A percentile compares a stretch with the other conserved stretches of the same genome.
These are phyloP conservation scores for Pseudolycoriella hygida DNA, from an alignment of 2,888 invertebrate species.

Conservation along the genomic window DNA sequence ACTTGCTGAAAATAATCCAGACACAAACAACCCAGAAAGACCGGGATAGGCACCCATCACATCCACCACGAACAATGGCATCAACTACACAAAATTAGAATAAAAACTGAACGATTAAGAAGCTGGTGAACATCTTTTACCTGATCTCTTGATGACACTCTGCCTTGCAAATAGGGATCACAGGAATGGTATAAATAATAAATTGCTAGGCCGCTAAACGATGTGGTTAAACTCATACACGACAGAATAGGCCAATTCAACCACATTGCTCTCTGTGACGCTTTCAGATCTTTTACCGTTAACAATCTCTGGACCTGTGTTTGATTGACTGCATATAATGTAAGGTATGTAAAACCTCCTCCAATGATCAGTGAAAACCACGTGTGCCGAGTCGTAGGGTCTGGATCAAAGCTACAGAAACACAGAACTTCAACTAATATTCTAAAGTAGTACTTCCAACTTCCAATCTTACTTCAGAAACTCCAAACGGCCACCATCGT, in stretches of 20 bases:
- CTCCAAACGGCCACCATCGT: constrained; percentile 49
- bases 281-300: constrained; percentile 49
- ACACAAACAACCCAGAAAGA: constrained; percentile 73
- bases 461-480: constrained; percentile 38
- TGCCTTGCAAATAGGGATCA: constrained; percentile 49
- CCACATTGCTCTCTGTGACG: constrained; percentile 59
- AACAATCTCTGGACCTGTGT: constrained; percentile 61
- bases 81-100: constrained; percentile 27
- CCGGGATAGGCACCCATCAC: constrained; percentile 57
- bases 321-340: constrained; percentile 76
- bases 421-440: not conserved
- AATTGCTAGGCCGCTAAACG: constrained; percentile 63
- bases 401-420: constrained; percentile 44
- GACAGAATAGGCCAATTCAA: constrained; percentile 65
- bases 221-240: constrained; percentile 52
- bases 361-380: constrained; percentile 69
- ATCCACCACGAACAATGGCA: constrained; percentile 64
- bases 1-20: constrained; percentile 81
- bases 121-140: constrained; percentile 15
- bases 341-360: constrained; percentile 61
- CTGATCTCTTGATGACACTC: constrained; percentile 53
- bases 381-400: constrained; percentile 68
- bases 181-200: constrained; percentile 69
- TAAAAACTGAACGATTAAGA: not conserved
- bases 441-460: not conserved